Conservation (phyloP, 2,888 invertebrate genomes). For the Mantis religiosa region DNA sequence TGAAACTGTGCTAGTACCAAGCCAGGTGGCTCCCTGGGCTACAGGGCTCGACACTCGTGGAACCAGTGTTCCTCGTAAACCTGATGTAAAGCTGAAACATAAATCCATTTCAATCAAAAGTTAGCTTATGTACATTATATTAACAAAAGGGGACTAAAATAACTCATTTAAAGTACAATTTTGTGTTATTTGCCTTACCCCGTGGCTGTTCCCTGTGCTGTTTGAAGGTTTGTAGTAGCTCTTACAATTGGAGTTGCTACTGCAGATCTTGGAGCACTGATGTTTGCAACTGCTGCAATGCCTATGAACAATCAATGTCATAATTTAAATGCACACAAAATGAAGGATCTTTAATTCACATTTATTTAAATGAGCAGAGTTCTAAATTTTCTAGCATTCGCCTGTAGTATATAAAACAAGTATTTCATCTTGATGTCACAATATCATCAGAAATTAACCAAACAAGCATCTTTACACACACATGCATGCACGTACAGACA, state of each 20-base stretch:
- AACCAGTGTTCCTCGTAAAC: constrained; percentile 18
- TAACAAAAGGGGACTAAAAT: not conserved
- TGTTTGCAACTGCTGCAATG: constrained; percentile 69
- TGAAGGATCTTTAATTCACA: too few relatives aligned
- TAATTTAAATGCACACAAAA: not conserved
- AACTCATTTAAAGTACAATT: not conserved
- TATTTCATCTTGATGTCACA: too few relatives aligned
- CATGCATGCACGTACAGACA: too few relatives aligned
- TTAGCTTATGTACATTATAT: not conserved
- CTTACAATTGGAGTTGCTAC: constrained; percentile 51
- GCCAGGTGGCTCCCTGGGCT: constrained; percentile 21
- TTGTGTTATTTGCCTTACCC: not conserved
- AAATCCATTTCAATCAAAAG: not conserved
- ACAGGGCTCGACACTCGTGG: constrained; percentile 23
- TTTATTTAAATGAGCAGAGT: too few relatives aligned
- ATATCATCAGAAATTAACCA: too few relatives aligned
- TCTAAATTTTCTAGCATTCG: too few relatives aligned
- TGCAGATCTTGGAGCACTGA: constrained; percentile 64
- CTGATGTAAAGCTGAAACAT: constrained; percentile 18
- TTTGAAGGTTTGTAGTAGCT: constrained; percentile 42
- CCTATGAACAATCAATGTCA: constrained; percentile 48
- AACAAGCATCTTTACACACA: too few relatives aligned
- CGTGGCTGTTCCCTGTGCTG: constrained; percentile 34
- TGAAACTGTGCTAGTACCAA: constrained; percentile 9
- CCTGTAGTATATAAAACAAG: too few relatives aligned